phyloP scores from a whole-genome alignment of 2,888 invertebrate genomes.

The Syritta pipiens region DNA sequence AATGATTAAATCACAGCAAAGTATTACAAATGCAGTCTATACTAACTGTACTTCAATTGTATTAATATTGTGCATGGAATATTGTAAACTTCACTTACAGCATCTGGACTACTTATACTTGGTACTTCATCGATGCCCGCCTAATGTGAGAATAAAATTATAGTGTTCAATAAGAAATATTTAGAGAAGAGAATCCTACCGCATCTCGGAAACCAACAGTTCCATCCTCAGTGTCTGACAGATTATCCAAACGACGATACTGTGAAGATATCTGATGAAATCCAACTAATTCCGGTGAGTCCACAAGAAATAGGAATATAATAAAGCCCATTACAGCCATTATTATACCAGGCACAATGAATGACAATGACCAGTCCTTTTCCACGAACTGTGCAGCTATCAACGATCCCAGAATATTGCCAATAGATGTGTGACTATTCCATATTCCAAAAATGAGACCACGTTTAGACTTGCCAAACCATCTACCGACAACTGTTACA shows the following conservation, averaged over 20 bases:
- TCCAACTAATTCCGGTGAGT: conserved; percentile 89
- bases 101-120: conserved; percentile 71
- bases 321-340: conserved; percentile 86
- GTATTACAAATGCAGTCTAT: too few relatives aligned
- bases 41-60: too few relatives aligned
- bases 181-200: conserved; percentile 76
- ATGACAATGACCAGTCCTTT: conserved; percentile 93
- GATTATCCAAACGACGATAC: conserved; percentile 70
- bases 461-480: conserved; percentile 95
- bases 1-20: too few relatives aligned
- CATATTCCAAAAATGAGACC: conserved; percentile 97
- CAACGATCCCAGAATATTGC: conserved; percentile 94
- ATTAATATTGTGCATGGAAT: too few relatives aligned
- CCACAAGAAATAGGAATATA: conserved; percentile 90
- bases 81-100: conserved; percentile 72
- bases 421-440: conserved; percentile 98
- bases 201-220: conserved; percentile 72
- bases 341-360: conserved; percentile 93
- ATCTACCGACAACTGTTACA: conserved; percentile 94
- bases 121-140: conserved; percentile 48
- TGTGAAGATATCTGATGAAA: conserved; percentile 69
- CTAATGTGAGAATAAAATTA: conserved; percentile 47
- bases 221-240: conserved; percentile 79
- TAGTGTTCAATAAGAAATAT: background rate
- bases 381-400: conserved; percentile 94